phyloP scores from a whole-genome alignment of 1,140 invertebrate species.

The Linepithema humile region DNA sequence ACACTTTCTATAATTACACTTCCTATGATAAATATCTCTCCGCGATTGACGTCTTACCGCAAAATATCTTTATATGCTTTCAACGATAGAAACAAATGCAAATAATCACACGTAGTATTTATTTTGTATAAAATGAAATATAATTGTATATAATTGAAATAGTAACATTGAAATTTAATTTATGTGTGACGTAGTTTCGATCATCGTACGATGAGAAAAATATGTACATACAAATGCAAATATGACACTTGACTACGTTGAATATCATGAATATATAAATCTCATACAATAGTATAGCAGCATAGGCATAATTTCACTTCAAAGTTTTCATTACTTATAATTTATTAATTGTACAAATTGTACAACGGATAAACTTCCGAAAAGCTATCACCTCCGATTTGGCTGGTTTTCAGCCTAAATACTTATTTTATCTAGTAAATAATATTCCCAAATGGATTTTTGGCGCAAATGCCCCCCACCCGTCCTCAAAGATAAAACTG shows the following conservation, averaged over 20 bases:
- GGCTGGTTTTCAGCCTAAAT: too few species aligned
- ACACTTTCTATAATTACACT: too few species aligned
- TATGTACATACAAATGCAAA: not conserved
- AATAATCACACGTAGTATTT: not conserved
- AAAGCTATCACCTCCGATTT: too few species aligned
- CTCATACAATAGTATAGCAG: not conserved
- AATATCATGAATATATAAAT: slow-evolving; percentile 1
- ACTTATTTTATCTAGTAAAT: too few species aligned
- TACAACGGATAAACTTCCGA: not conserved
- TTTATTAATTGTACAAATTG: not conserved
- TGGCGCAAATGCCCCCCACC: too few species aligned
- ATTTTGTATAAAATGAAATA: not conserved
- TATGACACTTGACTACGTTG: not conserved
- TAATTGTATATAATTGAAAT: not conserved
- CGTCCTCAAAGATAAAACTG: too few species aligned
- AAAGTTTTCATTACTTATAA: not conserved
- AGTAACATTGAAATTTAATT: not conserved
- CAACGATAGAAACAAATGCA: not conserved
- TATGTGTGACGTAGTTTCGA: not conserved
- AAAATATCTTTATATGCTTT: not conserved
- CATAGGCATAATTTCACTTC: not conserved
- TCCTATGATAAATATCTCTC: not conserved
- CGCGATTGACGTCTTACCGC: not conserved
- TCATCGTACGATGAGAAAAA: not conserved
- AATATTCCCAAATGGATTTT: too few species aligned